phyloP scores from a whole-genome alignment of 2,113 vertebrate species.

The Nerophis ophidion region DNA sequence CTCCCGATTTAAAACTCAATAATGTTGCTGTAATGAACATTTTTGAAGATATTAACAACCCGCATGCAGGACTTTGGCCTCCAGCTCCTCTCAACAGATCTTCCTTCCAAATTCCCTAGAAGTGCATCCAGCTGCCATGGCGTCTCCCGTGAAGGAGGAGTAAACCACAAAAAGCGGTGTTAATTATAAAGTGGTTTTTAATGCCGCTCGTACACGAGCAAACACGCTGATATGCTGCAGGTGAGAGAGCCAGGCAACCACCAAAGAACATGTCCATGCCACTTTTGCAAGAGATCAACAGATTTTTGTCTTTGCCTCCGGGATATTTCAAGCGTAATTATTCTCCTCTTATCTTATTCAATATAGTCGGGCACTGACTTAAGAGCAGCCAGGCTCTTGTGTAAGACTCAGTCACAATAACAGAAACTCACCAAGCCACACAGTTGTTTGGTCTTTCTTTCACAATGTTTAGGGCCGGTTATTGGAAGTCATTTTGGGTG shows the following conservation, averaged over 20 bases:
- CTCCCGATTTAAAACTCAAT: too few species aligned
- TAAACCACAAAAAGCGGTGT: not conserved
- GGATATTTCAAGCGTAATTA: constrained; percentile 15
- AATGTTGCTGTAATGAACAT: too few species aligned
- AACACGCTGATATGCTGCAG: constrained; percentile 24
- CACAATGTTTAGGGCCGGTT: constrained; percentile 51
- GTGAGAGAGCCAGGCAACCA: constrained; percentile 32
- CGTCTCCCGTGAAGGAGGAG: not conserved
- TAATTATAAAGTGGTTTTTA: constrained; percentile 12
- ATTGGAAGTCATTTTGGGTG: constrained; percentile 50
- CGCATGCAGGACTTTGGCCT: constrained; percentile 46
- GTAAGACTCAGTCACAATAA: constrained; percentile 61
- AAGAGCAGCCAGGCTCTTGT: constrained; percentile 33
- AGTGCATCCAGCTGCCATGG: not conserved
- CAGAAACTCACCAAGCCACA: constrained; percentile 54
- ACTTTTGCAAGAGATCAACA: constrained; percentile 22
- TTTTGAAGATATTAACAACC: constrained; percentile 6
- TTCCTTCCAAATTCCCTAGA: constrained; percentile 5
- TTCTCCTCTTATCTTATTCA: constrained; percentile 14
- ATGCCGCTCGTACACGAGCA: constrained; percentile 45
- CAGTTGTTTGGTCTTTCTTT: constrained; percentile 60
- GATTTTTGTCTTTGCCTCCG: constrained; percentile 18
- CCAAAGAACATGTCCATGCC: constrained; percentile 21
- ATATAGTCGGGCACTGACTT: constrained; percentile 20
- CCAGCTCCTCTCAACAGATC: constrained; percentile 35